Evolutionary conservation across 2,113 vertebrate genomes (phyloP), one percentile per base, ranked within the genome.

Genomic region (Todiramphus chloris): DNA sequence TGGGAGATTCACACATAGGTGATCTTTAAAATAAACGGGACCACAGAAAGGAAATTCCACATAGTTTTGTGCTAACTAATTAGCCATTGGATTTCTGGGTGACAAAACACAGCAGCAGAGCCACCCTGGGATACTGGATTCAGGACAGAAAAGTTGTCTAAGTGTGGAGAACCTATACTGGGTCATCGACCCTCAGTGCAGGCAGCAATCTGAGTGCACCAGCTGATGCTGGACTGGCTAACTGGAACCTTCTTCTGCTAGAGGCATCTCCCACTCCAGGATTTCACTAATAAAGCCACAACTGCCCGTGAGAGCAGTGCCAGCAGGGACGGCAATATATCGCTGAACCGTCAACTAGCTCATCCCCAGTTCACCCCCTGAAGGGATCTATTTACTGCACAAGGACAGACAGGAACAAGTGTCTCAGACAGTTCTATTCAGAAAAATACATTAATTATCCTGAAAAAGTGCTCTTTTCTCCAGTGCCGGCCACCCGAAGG

Each of bases 1-100:
- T 1, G 0, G 39, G 44, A 79, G 59, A 80, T 64, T 24, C 2
- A 0, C 25, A 60, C 0, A 0, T 6, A 25, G 27, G 10, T 1
- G 1, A 50, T 66, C 44, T 69, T 83, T 44, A 72, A 76, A 87
- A 81, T n/a, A 68, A 80, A 51, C 7, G 10, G 21, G 21, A 51
- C 21, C 41, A 37, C 16, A 30, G 24, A 31, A 48, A 37, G 51
- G 7, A 35, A 72, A 33, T 18, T 30, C 23, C 28, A 23, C 4
- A 0, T 24, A 17, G 80, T 28, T 44, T 24, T 25, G 17, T 2
- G 39, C 56, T 41, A 12, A 55, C 58, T 48, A 59, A 59, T 39
- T 13, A 48, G 25, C 35, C 19, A 23, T 27, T 35, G 1, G 0
- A 37, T 25, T 83, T 68, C 48, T 10, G 30, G 37, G 55, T 62